Conservation (phyloP, 1,140 invertebrate species). For the Pinna nobilis region DNA sequence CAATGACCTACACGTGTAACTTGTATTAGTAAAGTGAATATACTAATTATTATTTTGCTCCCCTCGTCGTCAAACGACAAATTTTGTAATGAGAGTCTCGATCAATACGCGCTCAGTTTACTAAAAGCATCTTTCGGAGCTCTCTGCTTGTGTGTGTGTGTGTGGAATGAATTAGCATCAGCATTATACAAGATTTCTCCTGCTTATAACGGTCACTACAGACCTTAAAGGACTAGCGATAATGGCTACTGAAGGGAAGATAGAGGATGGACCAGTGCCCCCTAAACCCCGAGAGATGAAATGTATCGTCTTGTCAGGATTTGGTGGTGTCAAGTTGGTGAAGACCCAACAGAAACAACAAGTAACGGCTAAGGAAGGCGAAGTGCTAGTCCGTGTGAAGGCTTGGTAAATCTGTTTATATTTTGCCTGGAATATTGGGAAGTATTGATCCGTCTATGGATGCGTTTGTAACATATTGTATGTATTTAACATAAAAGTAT, state of each 20-base stretch:
- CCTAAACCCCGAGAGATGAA: slow-evolving; percentile 84
- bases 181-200: neutral
- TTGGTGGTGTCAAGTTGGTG: slow-evolving; percentile 89
- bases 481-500: no score
- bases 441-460: neutral
- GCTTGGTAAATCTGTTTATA: slow-evolving; percentile 84
- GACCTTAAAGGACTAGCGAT: neutral
- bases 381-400: slow-evolving; percentile 88
- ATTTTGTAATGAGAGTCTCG: neutral
- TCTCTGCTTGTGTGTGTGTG: no score
- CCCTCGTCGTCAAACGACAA: no score
- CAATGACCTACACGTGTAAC: no score
- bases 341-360: slow-evolving; percentile 88
- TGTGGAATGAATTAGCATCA: no score
- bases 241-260: slow-evolving; percentile 10
- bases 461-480: slow-evolving; percentile 2
- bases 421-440: no score
- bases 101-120: neutral
- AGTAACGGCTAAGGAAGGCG: slow-evolving; percentile 83
- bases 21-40: no score
- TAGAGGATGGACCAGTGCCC: slow-evolving; percentile 21
- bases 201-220: neutral
- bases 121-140: no score
- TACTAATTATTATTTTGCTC: no score
- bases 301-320: slow-evolving; percentile 85